These are phyloP conservation scores for Sebastes minor DNA, from an alignment of 2,797 vertebrate genomes.

Conservation along the genomic window DNA sequence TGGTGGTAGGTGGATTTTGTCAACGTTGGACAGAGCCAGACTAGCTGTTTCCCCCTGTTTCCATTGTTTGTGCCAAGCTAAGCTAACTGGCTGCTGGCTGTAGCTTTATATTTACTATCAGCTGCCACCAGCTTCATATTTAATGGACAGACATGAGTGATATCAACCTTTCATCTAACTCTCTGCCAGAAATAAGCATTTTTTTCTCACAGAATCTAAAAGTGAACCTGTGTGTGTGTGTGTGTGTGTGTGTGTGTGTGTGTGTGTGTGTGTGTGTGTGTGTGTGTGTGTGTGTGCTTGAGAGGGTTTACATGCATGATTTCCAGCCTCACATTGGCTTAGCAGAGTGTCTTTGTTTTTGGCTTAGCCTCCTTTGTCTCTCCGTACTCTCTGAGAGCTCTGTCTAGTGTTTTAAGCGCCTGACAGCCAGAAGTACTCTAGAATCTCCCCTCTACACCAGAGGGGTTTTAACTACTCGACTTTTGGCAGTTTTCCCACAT, in stretches of 20 bases:
- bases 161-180: neutral
- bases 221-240: neutral
- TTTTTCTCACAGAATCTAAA: neutral
- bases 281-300: neutral
- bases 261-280: neutral
- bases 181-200: neutral
- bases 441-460: conserved; percentile 9
- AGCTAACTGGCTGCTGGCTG: neutral
- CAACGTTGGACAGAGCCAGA: neutral
- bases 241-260: neutral
- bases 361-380: conserved; percentile 38
- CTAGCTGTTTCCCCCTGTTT: neutral
- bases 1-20: neutral
- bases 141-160: neutral
- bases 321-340: conserved; percentile 42
- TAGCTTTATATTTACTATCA: neutral
- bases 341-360: conserved; percentile 47
- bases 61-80: neutral
- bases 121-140: neutral
- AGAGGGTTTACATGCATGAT: conserved; percentile 31
- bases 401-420: conserved; percentile 45
- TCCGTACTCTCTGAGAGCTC: conserved; percentile 18
- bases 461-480: conserved; percentile 28
- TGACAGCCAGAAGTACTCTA: conserved; percentile 35
- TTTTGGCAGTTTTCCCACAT: conserved; percentile 41